Base-by-base conservation (phyloP, 2,888 invertebrate genomes). In the Tetheella fluctuosa region DNA sequence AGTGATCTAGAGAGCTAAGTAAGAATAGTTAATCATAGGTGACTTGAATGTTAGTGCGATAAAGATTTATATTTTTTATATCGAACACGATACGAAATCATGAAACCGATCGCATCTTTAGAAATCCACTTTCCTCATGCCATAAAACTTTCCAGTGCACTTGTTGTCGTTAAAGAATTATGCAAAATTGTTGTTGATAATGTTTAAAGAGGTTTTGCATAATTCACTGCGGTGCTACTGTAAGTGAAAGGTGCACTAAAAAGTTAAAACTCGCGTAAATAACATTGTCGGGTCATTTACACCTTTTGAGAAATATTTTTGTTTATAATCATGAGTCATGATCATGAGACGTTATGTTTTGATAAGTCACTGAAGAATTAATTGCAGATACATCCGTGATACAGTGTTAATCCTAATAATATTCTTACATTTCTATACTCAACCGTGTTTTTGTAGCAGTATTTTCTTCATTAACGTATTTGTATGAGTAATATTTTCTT, bases 81-180 rank as follows among this genome's bases (percentile, higher is more conserved):
- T 58, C 53, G 52, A 59, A 52, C 48, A 54, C 54, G 42, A 48
- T 20, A 23, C 52, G 20, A 34, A 52, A 52, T 58, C 52, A 23
- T 34, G 34, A 63, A 64, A 62, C 62, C 65, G 65, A 65, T 68
- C 70, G 67, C 64, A 65, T 64, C 64, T 65, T 58, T 74, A 68
- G 81, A 81, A 82, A 83, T 77, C 74, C 61, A 69, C 79, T 83
- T 84, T 81, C 76, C 68, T 79, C 71, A 63, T 65, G 59, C 68
- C 48, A 71, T 69, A 78, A 58, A 64, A 71, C 83, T 82, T 84
- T 84, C 81, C 75, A 83, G 62, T 74, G 69, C 74, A 75, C 62
- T 73, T 65, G 60, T 64, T 48, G 48, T 20, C 48, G 48, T 42
- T 42, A n/a, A 48, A 48, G 23, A 71, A 68, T 70, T 65, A 73